Conservation (phyloP, 2,113 vertebrate species). For the Ifrita kowaldi region DNA sequence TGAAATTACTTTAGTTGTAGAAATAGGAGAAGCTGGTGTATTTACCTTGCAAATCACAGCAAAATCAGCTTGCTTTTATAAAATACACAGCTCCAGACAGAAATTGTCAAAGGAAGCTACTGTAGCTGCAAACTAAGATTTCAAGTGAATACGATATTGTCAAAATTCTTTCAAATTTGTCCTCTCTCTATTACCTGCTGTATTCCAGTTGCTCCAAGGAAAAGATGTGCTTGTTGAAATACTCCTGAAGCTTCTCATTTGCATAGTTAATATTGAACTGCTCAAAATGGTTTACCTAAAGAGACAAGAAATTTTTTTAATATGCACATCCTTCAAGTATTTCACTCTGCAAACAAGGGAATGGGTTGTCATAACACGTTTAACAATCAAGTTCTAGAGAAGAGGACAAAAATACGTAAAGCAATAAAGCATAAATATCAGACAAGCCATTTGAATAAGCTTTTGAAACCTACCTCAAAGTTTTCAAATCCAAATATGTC, state of each 20-base stretch:
- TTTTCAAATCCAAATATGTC: conserved; percentile 99
- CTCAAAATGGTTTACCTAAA: conserved; percentile 93
- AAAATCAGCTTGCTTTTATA: neutral
- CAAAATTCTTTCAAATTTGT: neutral
- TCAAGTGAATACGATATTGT: neutral
- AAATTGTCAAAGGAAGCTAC: neutral
- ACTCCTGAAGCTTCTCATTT: conserved; percentile 98
- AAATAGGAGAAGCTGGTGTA: neutral
- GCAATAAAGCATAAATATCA: neutral
- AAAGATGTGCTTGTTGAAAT: conserved; percentile 99
- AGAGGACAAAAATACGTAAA: neutral
- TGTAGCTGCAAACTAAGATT: neutral
- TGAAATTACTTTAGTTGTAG: neutral
- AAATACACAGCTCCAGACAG: neutral
- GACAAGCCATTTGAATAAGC: neutral
- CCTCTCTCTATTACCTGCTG: conserved; percentile 80
- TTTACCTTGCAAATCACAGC: neutral
- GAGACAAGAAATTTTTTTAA: neutral
- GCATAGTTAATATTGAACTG: conserved; percentile 99
- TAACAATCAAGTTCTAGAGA: neutral
- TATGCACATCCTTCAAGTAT: neutral
- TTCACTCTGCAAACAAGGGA: neutral
- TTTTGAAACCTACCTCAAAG: conserved; percentile 82
- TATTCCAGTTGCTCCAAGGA: conserved; percentile 97
- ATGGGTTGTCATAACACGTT: neutral